Conservation (phyloP, 1,140 invertebrate species). For the Pseudomyrmex flavicornis region DNA sequence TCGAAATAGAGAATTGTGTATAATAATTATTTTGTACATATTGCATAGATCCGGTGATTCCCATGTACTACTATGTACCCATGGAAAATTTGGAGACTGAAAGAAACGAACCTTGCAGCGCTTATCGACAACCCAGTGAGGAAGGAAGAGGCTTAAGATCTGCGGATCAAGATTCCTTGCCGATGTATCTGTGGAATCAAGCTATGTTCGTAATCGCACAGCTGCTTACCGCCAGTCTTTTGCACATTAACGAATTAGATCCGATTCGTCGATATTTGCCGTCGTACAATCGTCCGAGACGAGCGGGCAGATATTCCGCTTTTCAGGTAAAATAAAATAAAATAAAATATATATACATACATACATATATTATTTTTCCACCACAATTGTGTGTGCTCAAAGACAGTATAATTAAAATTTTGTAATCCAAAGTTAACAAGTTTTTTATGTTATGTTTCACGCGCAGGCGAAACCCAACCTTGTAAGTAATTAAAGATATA, state of each 20-base stretch:
- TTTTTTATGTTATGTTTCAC: conserved; percentile 85
- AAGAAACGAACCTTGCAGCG: conserved; percentile 89
- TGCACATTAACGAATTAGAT: conserved; percentile 98
- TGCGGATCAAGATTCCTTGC: conserved; percentile 85
- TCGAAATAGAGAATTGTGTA: no score
- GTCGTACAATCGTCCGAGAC: conserved; percentile 96
- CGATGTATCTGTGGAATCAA: conserved; percentile 95
- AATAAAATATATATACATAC: not conserved
- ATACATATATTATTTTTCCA: not conserved
- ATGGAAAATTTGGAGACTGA: conserved; percentile 92
- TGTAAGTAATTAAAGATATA: conserved; percentile 88
- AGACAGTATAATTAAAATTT: conserved; percentile 28
- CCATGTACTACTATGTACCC: conserved; percentile 96
- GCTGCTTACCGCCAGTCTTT: conserved; percentile 93
- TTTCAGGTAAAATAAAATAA: conserved; percentile 92
- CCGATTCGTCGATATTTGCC: conserved; percentile 97
- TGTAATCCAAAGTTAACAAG: conserved; percentile 29
- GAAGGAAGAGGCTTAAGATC: conserved; percentile 80
- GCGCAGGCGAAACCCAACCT: conserved; percentile 90
- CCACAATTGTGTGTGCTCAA: no score
- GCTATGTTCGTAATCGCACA: conserved; percentile 97
- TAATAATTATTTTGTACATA: not conserved
- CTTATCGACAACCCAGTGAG: conserved; percentile 87
- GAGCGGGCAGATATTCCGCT: conserved; percentile 96
- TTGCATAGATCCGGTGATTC: conserved; percentile 90